phyloP scores from a whole-genome alignment of 1,140 invertebrate species.

The Solenopsis fugax region DNA sequence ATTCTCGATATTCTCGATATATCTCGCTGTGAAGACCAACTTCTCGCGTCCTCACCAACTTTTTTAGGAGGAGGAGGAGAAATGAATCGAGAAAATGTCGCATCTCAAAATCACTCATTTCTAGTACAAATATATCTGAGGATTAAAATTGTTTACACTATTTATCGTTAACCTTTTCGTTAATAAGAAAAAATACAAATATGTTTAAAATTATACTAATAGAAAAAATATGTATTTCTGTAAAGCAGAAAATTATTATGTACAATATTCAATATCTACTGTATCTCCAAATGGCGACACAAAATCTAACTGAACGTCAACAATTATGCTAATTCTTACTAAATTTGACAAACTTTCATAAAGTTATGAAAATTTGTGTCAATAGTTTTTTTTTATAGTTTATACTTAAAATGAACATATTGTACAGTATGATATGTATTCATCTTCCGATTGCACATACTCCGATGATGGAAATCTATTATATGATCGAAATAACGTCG shows the following conservation, averaged over 20 bases:
- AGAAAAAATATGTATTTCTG: conserved; percentile 1
- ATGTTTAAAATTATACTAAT: not conserved
- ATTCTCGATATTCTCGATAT: no score
- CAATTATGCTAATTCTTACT: conserved; percentile 1
- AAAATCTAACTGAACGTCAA: not conserved
- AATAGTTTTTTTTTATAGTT: not conserved
- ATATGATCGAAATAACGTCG: not conserved
- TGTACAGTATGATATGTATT: not conserved
- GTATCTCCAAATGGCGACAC: not conserved
- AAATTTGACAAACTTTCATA: conserved; percentile 5
- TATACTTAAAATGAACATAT: conserved; percentile 15
- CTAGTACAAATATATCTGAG: not conserved
- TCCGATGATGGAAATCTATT: conserved; percentile 21
- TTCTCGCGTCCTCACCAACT: no score
- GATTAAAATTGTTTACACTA: conserved; percentile 11
- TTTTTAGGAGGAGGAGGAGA: no score
- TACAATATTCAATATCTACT: conserved; percentile 20
- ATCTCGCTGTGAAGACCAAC: no score
- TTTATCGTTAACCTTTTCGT: not conserved
- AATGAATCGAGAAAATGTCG: not conserved
- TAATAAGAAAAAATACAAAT: not conserved
- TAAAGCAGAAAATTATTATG: conserved; percentile 2
- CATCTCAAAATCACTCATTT: not conserved
- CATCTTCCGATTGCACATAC: conserved; percentile 19
- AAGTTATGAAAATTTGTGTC: not conserved